Conservation (phyloP, 2,797 vertebrate genomes). For the Borostomias antarcticus region DNA sequence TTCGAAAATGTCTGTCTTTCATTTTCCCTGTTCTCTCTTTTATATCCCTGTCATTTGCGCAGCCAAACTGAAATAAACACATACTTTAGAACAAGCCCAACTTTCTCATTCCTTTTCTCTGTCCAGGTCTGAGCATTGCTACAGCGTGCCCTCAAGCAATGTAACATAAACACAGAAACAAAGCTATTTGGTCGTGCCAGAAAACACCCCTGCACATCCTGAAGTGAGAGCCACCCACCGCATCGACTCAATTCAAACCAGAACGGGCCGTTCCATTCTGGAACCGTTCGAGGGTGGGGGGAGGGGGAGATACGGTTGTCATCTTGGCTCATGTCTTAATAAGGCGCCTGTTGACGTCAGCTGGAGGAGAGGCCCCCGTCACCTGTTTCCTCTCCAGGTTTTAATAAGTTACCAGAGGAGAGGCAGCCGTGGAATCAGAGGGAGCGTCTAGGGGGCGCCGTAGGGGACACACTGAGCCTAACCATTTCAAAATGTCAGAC, state of each 20-base stretch:
- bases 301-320: constrained; percentile 1
- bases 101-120: constrained; percentile 8
- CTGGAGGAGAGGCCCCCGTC: constrained; percentile 11
- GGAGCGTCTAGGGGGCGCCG: background rate
- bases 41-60: constrained; percentile 24
- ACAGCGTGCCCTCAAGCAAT: constrained; percentile 26
- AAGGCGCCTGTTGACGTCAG: constrained; percentile 10
- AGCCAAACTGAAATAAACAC: constrained; percentile 56
- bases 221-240: constrained; percentile 24
- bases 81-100: constrained; percentile 20
- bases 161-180: constrained; percentile 58
- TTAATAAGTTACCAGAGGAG: constrained; percentile 21
- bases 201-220: constrained; percentile 21
- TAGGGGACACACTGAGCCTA: constrained; percentile 26
- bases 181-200: constrained; percentile 43
- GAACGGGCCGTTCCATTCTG: constrained; percentile 6
- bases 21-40: constrained; percentile 22
- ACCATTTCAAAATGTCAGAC: constrained; percentile 52
- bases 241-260: constrained; percentile 16
- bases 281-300: background rate
- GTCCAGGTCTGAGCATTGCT: too few relatives aligned
- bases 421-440: constrained; percentile 7
- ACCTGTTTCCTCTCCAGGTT: constrained; percentile 28
- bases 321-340: constrained; percentile 27
- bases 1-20: constrained; percentile 49